Conservation (phyloP, 1,140 invertebrate genomes). For the Physella acuta region DNA sequence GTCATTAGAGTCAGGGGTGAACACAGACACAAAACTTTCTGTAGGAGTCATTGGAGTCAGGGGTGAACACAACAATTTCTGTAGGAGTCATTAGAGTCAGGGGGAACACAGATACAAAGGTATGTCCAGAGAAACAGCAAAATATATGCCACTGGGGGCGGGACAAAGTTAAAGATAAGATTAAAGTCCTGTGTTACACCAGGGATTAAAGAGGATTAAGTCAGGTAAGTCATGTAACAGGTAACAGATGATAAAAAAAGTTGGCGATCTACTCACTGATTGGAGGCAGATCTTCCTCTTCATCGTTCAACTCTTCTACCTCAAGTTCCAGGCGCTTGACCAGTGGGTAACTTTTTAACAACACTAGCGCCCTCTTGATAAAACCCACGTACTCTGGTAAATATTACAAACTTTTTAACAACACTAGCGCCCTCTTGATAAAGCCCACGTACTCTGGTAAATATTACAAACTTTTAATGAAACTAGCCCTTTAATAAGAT, state of each 20-base stretch:
- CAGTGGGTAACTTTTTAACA: constrained; percentile 42
- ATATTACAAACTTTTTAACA: constrained; percentile 11
- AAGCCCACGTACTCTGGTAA: constrained; percentile 52
- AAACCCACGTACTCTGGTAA: constrained; percentile 52
- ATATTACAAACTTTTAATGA: background rate
- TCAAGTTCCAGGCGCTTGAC: constrained; percentile 49
- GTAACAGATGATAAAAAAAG: no score
- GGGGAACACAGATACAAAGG: no score
- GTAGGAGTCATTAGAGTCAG: no score
- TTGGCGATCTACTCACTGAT: constrained; percentile 47
- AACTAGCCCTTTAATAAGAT: no score
- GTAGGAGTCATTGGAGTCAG: no score
- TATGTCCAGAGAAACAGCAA: no score
- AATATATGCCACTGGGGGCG: no score
- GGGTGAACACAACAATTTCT: no score
- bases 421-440: constrained; percentile 50
- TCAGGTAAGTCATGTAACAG: no score
- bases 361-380: constrained; percentile 50
- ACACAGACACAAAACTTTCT: constrained; percentile 56
- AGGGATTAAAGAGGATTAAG: no score
- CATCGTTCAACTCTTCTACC: constrained; percentile 42
- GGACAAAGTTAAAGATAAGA: no score
- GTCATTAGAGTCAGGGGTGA: constrained; percentile 50
- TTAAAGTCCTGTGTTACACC: no score
- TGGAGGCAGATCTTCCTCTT: constrained; percentile 43